phyloP scores from a whole-genome alignment of 2,888 invertebrate genomes.

The Pheosia tremula region DNA sequence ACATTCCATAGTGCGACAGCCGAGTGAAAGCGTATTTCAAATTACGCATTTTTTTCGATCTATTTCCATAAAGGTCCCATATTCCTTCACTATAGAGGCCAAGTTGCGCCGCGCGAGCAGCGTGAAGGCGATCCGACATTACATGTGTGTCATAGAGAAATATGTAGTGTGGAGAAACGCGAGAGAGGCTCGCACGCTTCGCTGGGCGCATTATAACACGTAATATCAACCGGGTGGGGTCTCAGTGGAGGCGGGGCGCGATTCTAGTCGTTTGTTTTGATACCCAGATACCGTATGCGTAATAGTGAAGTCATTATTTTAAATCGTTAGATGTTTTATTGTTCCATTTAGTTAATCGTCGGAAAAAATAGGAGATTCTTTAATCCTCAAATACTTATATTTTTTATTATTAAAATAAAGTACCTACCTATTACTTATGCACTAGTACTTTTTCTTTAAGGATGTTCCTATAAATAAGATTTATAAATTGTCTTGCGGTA shows the following conservation, averaged over 20 bases:
- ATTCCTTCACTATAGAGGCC: slow-evolving; percentile 10
- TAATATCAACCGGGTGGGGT: slow-evolving; percentile 33
- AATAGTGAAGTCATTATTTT: not conserved
- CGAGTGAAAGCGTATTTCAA: not conserved
- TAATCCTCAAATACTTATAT: no score
- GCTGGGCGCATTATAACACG: slow-evolving; percentile 63
- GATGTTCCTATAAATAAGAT: no score
- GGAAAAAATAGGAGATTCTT: no score
- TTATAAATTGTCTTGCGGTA: no score
- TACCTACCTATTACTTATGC: no score
- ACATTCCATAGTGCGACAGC: not conserved
- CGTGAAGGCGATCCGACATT: slow-evolving; percentile 67
- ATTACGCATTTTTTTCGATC: not conserved
- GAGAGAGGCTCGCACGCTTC: slow-evolving; percentile 68
- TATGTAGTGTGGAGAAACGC: slow-evolving; percentile 80
- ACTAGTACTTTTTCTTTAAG: no score
- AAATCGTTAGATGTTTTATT: not conserved
- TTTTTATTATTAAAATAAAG: no score
- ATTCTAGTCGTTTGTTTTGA: slow-evolving; percentile 10
- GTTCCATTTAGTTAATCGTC: not conserved
- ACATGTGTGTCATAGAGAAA: slow-evolving; percentile 77
- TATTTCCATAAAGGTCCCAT: slow-evolving; percentile 42
- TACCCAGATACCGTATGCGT: slow-evolving; percentile 1
- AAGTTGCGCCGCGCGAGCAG: slow-evolving; percentile 51
- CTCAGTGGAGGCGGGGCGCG: slow-evolving; percentile 32